phyloP scores from a whole-genome alignment of 2,888 invertebrate genomes.

The Ametastegia equiseti region DNA sequence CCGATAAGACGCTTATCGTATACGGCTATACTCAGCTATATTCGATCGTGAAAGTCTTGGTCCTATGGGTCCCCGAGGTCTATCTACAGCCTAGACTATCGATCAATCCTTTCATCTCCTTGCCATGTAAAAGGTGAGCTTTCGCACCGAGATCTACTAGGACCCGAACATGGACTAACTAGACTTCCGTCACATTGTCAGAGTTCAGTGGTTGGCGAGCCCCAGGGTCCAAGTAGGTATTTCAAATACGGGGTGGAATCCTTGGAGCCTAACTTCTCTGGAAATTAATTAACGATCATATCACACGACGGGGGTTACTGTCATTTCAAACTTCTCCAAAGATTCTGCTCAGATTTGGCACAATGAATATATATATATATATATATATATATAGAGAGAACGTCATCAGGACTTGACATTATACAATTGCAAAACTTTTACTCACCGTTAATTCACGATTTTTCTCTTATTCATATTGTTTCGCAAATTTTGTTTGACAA shows the following conservation, averaged over 20 bases:
- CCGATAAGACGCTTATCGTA: constrained; percentile 59
- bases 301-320: background rate
- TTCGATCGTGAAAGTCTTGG: background rate
- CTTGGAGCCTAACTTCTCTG: background rate
- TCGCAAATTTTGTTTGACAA: no score
- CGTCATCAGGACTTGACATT: no score
- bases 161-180: constrained; percentile 5
- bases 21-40: background rate
- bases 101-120: constrained; percentile 55
- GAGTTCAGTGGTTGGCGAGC: constrained; percentile 23
- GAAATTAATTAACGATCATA: background rate
- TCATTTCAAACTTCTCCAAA: no score
- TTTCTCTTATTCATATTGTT: no score
- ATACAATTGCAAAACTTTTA: no score
- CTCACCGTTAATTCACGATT: no score
- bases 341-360: background rate
- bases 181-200: constrained; percentile 19
- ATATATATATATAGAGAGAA: no score
- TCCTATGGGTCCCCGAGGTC: background rate
- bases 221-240: constrained; percentile 4
- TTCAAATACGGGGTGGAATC: background rate
- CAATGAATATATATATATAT: no score
- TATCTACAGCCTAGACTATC: constrained; percentile 51
- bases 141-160: background rate
- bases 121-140: constrained; percentile 35